Evolutionary conservation across 2,888 invertebrate species (phyloP).

Genomic region (Copidosoma aretas): DNA sequence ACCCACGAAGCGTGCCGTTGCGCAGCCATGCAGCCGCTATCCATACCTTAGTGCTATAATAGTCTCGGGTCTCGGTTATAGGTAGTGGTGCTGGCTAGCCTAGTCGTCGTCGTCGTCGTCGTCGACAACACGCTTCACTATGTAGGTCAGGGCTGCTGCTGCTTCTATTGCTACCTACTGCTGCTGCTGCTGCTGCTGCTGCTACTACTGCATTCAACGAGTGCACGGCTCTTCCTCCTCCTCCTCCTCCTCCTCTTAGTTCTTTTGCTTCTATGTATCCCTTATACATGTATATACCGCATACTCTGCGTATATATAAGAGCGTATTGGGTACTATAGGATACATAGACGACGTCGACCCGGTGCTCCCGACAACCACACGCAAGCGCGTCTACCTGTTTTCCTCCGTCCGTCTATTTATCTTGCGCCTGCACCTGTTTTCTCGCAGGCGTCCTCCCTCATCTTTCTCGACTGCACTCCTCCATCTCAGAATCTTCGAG

Average conservation of each 20-base stretch:
- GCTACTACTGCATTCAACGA: slow-evolving; percentile 55
- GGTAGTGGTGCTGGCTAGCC: slow-evolving; percentile 53
- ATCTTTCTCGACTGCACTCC: no score
- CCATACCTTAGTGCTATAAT: slow-evolving; percentile 45
- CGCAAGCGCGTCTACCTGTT: background rate
- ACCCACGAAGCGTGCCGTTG: background rate
- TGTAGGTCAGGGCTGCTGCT: slow-evolving; percentile 62
- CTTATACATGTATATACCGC: no score
- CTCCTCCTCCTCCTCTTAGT: slow-evolving; percentile 45
- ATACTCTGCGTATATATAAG: no score
- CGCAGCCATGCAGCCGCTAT: slow-evolving; percentile 7
- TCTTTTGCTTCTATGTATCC: no score
- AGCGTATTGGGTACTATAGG: no score
- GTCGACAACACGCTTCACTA: slow-evolving; percentile 61
- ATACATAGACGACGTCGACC: no score
- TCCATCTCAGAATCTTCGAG: no score
- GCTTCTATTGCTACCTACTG: no score
- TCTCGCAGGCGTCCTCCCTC: no score
- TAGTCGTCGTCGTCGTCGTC: no score
- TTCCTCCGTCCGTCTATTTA: no score
- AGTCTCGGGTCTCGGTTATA: slow-evolving; percentile 49
- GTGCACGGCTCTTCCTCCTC: slow-evolving; percentile 57
- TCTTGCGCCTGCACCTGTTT: no score
- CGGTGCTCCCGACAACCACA: background rate
- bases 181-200: slow-evolving; percentile 53